These are phyloP conservation scores for Watsonalla cultraria DNA, from an alignment of 2,888 invertebrate species.

Conservation along the genomic window DNA sequence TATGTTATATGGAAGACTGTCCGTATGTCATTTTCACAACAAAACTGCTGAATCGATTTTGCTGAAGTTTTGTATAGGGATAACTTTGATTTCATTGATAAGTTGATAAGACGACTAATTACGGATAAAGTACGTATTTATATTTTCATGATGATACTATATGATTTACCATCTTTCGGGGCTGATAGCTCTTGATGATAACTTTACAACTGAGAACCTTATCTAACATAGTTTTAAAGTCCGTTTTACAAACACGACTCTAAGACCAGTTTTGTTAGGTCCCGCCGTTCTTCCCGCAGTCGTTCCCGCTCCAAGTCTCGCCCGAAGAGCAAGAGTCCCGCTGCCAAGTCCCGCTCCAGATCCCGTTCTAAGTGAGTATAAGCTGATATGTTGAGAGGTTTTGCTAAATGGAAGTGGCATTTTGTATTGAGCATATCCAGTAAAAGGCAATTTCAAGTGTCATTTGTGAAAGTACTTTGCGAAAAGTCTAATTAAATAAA, in stretches of 20 bases:
- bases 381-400: background rate
- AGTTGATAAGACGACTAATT: background rate
- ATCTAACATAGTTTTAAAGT: conserved; percentile 5
- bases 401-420: too few relatives aligned
- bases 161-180: conserved; percentile 79
- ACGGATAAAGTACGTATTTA: background rate
- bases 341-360: conserved; percentile 86
- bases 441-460: too few relatives aligned
- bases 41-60: too few relatives aligned
- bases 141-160: conserved; percentile 60
- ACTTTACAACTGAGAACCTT: conserved; percentile 49
- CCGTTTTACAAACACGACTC: background rate
- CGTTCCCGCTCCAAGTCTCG: conserved; percentile 80
- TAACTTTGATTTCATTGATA: too few relatives aligned
- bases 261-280: conserved; percentile 30
- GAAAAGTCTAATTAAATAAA: too few relatives aligned
- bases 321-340: conserved; percentile 86
- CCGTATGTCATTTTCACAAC: too few relatives aligned
- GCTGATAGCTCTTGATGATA: conserved; percentile 75
- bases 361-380: conserved; percentile 86
- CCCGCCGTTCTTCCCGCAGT: conserved; percentile 69
- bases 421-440: too few relatives aligned
- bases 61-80: too few relatives aligned
- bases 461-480: too few relatives aligned
- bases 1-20: too few relatives aligned